phyloP scores from a whole-genome alignment of 2,113 vertebrate species.

The Pygoscelis antarcticus region DNA sequence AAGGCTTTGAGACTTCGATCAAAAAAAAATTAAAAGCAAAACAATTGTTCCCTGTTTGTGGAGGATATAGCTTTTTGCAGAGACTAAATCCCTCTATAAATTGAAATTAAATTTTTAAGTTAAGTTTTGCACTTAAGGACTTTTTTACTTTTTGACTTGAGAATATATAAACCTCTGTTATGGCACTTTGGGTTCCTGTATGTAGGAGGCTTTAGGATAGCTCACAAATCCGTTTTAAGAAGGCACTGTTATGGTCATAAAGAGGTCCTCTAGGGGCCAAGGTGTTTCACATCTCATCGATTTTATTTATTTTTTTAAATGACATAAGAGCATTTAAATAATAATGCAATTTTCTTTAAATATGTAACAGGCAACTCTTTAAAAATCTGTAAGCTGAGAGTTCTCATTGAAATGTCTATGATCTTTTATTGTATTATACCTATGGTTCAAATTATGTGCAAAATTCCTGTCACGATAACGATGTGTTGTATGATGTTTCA shows the following conservation, averaged over 20 bases:
- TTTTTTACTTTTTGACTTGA: not conserved
- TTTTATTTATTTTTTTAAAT: not conserved
- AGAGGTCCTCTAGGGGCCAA: not conserved
- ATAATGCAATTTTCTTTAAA: not conserved
- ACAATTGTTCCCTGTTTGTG: not conserved
- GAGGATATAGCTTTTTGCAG: not conserved
- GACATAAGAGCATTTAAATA: not conserved
- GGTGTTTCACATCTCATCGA: not conserved
- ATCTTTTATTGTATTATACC: not conserved
- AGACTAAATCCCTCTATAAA: not conserved
- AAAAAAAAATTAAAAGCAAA: not conserved
- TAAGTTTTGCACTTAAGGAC: not conserved
- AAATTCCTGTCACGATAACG: not conserved
- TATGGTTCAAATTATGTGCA: not conserved
- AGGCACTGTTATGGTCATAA: not conserved
- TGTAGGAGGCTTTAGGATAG: not conserved
- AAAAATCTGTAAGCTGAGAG: not conserved
- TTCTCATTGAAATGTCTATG: not conserved
- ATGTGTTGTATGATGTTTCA: not conserved
- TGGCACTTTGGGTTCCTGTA: accelerated
- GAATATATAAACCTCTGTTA: not conserved
- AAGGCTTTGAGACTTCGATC: not conserved
- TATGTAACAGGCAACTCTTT: not conserved
- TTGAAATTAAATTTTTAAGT: not conserved
- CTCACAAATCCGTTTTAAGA: not conserved